A percentile compares a stretch with the other conserved stretches of the same genome.
These are phyloP conservation scores for Microcebus murinus DNA, from an alignment of 2,113 vertebrate genomes.

Conservation along the genomic window DNA sequence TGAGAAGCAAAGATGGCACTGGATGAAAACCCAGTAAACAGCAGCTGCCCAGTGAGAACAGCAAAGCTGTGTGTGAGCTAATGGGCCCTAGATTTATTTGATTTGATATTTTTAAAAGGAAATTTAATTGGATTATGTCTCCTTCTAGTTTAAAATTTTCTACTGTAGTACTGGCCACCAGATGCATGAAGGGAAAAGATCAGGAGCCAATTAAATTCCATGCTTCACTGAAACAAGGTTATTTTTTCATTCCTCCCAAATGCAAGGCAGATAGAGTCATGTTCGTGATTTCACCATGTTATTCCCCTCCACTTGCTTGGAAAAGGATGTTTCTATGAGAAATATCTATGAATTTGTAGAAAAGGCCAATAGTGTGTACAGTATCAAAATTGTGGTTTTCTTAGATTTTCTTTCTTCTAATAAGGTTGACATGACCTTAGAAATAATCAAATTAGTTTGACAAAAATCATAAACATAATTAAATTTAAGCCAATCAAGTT, in stretches of 20 bases:
- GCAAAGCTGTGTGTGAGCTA: slow-evolving; percentile 65
- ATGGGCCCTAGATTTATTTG: slow-evolving; percentile 69
- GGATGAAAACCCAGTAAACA: slow-evolving; percentile 63
- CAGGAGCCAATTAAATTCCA: slow-evolving; percentile 75
- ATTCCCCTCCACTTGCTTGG: neutral
- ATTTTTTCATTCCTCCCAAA: slow-evolving; percentile 77
- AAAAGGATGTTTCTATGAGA: slow-evolving; percentile 8
- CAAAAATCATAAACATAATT: slow-evolving; percentile 55
- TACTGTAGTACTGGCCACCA: slow-evolving; percentile 72
- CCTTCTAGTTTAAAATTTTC: slow-evolving; percentile 79
- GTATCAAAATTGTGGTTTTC: slow-evolving; percentile 16
- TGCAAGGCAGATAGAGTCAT: slow-evolving; percentile 63
- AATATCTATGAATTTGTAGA: slow-evolving; percentile 49
- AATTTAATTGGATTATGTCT: slow-evolving; percentile 81
- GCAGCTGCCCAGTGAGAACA: slow-evolving; percentile 68
- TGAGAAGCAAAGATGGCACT: slow-evolving; percentile 56
- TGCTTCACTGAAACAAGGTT: slow-evolving; percentile 70
- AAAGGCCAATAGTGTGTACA: neutral
- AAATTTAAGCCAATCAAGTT: slow-evolving; percentile 50
- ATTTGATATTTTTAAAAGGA: slow-evolving; percentile 77
- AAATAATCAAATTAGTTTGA: slow-evolving; percentile 57
- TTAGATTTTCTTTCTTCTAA: slow-evolving; percentile 44
- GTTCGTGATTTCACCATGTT: slow-evolving; percentile 66
- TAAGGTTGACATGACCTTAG: slow-evolving; percentile 41
- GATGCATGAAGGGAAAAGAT: slow-evolving; percentile 70